Evolutionary conservation across 2,113 vertebrate genomes (phyloP).

Genomic region (Pomatorhinus ruficollis): DNA sequence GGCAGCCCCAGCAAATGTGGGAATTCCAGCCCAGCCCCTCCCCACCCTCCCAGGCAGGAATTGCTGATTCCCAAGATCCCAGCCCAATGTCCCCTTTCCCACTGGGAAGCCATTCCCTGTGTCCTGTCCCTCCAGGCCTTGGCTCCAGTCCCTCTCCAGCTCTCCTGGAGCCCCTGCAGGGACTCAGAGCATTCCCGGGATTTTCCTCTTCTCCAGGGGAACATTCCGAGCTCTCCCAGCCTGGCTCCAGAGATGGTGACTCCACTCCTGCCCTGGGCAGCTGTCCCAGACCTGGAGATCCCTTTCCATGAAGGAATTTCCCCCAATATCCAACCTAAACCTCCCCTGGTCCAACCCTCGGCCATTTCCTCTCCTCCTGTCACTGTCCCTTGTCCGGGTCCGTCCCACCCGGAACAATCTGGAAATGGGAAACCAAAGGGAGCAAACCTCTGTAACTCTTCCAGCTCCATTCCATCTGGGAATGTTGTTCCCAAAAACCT

Average conservation of each 20-base stretch:
- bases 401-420: accelerated
- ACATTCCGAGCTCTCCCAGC: background rate
- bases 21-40: background rate
- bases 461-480: background rate
- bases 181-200: accelerated
- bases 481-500: background rate
- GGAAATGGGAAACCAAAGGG: background rate
- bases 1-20: background rate
- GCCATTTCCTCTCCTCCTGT: accelerated
- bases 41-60: background rate
- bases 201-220: background rate
- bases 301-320: background rate
- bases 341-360: accelerated
- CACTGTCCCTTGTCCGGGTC: accelerated
- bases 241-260: background rate
- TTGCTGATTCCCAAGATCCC: background rate
- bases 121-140: background rate
- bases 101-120: background rate
- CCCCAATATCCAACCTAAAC: background rate
- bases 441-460: background rate
- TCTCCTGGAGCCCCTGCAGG: background rate
- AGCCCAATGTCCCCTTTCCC: background rate
- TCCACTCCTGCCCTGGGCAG: background rate
- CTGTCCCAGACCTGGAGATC: background rate
- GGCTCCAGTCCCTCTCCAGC: background rate